A percentile compares a stretch with the other conserved stretches of the same genome.
Evolutionary conservation across 2,888 invertebrate species (phyloP).

Genomic region (Onchidella celtica): DNA sequence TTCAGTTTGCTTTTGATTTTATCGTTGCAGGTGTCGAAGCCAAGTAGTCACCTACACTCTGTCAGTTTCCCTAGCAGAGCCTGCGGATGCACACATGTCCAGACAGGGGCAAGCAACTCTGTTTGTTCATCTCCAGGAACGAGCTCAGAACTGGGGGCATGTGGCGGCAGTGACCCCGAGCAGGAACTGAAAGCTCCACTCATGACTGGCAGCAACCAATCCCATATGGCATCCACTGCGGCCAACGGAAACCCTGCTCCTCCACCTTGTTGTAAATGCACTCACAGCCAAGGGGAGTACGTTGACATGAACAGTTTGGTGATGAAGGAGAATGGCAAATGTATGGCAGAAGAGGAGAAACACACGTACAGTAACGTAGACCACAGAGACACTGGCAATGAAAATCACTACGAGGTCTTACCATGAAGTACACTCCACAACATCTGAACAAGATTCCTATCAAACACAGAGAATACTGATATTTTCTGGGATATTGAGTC

Average conservation of each 20-base stretch:
- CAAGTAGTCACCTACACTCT: background rate
- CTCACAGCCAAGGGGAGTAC: constrained; percentile 27
- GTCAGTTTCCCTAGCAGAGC: background rate
- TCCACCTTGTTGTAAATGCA: background rate
- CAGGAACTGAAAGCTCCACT: constrained; percentile 21
- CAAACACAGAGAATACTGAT: too few relatives aligned
- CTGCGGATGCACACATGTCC: background rate
- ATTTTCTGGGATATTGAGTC: too few relatives aligned
- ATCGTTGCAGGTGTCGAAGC: constrained; percentile 2
- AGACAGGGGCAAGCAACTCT: constrained; percentile 5
- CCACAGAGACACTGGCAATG: constrained; percentile 17
- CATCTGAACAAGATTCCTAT: too few relatives aligned
- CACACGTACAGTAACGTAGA: constrained; percentile 47
- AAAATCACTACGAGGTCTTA: constrained; percentile 45
- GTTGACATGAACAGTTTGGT: constrained; percentile 37
- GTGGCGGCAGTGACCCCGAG: constrained; percentile 39
- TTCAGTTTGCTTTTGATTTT: too few relatives aligned
- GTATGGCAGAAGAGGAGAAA: constrained; percentile 7
- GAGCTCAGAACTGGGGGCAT: constrained; percentile 44
- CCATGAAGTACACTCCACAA: constrained; percentile 8
- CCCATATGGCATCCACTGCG: background rate
- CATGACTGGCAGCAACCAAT: background rate
- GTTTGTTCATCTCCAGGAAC: constrained; percentile 2
- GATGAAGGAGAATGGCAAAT: background rate
- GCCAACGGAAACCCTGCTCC: background rate